Conservation (phyloP, 2,113 vertebrate species). For the Pholis gunnellus region DNA sequence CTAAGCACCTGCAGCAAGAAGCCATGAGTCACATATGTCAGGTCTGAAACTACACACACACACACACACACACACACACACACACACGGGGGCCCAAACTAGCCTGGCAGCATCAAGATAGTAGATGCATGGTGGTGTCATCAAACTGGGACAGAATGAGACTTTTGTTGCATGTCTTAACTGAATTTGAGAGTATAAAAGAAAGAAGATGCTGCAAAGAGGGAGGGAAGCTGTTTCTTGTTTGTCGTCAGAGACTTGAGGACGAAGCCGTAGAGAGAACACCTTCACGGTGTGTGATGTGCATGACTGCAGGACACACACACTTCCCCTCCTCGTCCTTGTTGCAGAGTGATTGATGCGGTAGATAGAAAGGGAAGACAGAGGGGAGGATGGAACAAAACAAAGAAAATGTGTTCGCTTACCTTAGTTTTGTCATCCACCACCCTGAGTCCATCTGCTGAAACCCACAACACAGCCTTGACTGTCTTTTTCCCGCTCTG, state of each 20-base stretch:
- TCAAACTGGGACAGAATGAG: slow-evolving; percentile 8
- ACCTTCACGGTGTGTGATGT: neutral
- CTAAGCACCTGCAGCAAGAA: slow-evolving; percentile 45
- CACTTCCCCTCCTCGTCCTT: neutral
- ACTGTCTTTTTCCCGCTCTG: slow-evolving; percentile 93
- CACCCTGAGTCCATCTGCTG: slow-evolving; percentile 92
- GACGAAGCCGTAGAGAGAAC: neutral
- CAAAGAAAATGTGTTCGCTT: slow-evolving; percentile 20
- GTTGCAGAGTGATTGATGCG: slow-evolving; percentile 7
- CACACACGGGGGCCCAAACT: neutral
- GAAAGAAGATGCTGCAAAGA: neutral
- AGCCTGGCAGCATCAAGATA: neutral
- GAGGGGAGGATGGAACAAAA: neutral
- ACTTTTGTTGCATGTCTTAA: neutral
- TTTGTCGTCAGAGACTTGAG: neutral
- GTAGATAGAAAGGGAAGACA: neutral
- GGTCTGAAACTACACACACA: slow-evolving; percentile 1
- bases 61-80: slow-evolving; percentile 5
- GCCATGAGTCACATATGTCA: slow-evolving; percentile 48
- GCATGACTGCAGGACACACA: neutral
- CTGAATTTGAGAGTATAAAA: neutral
- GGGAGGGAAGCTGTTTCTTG: neutral
- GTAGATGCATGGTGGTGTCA: slow-evolving; percentile 1
- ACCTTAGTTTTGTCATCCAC: slow-evolving; percentile 97
- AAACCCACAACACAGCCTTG: slow-evolving; percentile 93